A percentile compares a stretch with the other conserved stretches of the same genome.
Conservation (phyloP, 2,888 invertebrate genomes). For the Flexamia atlantica region DNA sequence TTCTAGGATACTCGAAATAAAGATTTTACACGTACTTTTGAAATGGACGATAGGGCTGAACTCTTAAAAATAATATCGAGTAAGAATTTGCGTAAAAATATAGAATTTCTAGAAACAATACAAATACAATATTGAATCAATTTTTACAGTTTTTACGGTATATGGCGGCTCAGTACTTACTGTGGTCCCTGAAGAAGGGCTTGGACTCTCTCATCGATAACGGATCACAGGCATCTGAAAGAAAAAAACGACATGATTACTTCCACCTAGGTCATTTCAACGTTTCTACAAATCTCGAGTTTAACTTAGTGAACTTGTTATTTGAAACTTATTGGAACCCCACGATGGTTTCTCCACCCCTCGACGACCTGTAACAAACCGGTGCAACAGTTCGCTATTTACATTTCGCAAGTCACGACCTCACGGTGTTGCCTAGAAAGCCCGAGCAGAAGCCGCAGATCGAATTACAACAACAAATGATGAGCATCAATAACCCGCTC, state of each 20-base stretch:
- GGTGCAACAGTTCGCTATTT: conserved; percentile 13
- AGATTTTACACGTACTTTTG: too few relatives aligned
- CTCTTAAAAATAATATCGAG: too few relatives aligned
- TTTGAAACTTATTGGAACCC: too few relatives aligned
- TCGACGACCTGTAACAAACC: conserved; percentile 19
- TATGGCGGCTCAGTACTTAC: conserved; percentile 63
- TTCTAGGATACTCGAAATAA: too few relatives aligned
- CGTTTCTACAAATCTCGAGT: too few relatives aligned
- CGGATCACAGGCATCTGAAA: conserved; percentile 65
- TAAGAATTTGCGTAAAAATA: too few relatives aligned
- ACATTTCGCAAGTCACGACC: conserved; percentile 43
- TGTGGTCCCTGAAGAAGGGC: conserved; percentile 65
- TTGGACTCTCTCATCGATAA: conserved; percentile 64
- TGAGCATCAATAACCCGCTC: conserved; percentile 46
- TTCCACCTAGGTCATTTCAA: too few relatives aligned
- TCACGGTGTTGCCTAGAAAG: neutral
- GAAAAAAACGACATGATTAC: conserved; percentile 24
- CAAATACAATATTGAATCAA: too few relatives aligned
- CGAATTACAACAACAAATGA: conserved; percentile 57
- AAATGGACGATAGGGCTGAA: too few relatives aligned
- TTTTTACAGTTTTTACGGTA: too few relatives aligned
- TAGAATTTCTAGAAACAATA: too few relatives aligned
- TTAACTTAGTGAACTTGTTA: too few relatives aligned
- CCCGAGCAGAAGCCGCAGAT: conserved; percentile 53
- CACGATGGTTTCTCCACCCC: conserved; percentile 19